These are phyloP conservation scores for Turdus rufiventris DNA, from an alignment of 2,113 vertebrate genomes.

Conservation along the genomic window DNA sequence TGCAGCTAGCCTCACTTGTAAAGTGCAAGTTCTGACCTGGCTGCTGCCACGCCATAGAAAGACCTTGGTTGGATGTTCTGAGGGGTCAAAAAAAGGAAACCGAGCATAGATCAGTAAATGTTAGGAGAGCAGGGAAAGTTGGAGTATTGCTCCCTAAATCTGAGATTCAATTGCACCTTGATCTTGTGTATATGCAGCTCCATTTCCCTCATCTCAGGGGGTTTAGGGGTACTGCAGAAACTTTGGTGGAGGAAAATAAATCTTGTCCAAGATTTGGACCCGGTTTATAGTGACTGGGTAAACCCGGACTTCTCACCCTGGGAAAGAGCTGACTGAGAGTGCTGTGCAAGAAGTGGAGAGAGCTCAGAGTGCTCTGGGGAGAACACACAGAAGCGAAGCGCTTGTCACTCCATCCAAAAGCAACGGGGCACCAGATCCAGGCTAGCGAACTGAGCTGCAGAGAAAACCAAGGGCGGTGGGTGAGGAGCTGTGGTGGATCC, in stretches of 20 bases:
- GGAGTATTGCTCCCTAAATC: background rate
- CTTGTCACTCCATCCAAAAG: too few relatives aligned
- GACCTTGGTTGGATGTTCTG: background rate
- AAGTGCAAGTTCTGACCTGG: background rate
- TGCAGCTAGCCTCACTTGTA: background rate
- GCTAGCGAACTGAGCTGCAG: accelerated
- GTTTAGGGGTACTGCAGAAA: background rate
- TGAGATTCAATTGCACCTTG: background rate
- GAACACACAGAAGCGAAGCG: too few relatives aligned
- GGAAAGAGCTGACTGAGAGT: background rate
- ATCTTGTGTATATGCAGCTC: background rate
- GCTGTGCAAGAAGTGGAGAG: background rate
- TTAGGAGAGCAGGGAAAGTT: background rate
- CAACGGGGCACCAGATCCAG: background rate
- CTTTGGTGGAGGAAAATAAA: background rate
- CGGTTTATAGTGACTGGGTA: background rate
- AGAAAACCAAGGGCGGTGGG: background rate
- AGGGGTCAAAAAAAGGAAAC: background rate
- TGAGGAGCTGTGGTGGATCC: accelerated
- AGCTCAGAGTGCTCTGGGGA: background rate
- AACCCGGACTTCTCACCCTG: background rate
- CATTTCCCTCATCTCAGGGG: background rate
- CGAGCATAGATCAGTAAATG: background rate
- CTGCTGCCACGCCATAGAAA: background rate
- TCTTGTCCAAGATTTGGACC: background rate